Conservation (phyloP, 2,113 vertebrate genomes). For the Synchiropus splendidus region DNA sequence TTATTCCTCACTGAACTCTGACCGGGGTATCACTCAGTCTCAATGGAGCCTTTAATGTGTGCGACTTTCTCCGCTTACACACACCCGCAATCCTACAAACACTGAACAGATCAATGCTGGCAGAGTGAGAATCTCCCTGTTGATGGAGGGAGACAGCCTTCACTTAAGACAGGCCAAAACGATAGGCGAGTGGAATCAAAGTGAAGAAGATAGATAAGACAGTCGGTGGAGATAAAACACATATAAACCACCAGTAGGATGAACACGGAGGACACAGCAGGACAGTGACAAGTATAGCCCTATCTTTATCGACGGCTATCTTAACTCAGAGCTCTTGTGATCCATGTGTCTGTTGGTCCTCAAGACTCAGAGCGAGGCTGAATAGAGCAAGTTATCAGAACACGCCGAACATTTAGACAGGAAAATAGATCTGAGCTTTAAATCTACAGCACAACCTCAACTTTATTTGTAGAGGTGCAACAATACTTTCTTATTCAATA, state of each 20-base stretch:
- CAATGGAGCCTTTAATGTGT: conserved; percentile 8
- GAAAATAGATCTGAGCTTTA: too few species aligned
- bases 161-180: conserved; percentile 51
- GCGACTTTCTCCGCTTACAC: conserved; percentile 14
- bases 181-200: conserved; percentile 9
- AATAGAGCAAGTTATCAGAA: too few species aligned
- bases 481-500: too few species aligned
- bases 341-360: conserved; percentile 24
- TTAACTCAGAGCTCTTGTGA: conserved; percentile 65
- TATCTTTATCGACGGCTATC: conserved; percentile 68
- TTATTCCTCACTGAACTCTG: conserved; percentile 54
- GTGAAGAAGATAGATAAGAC: conserved; percentile 9
- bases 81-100: conserved; percentile 34
- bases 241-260: conserved; percentile 2
- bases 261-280: conserved; percentile 23
- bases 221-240: neutral
- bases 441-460: too few species aligned
- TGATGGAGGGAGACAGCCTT: conserved; percentile 70
- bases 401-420: too few species aligned
- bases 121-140: conserved; percentile 71
- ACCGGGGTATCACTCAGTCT: conserved; percentile 29
- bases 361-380: too few species aligned
- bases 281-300: conserved; percentile 65
- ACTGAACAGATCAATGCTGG: conserved; percentile 59
- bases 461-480: too few species aligned